phyloP scores from a whole-genome alignment of 2,113 vertebrate species.

The Galbula dea region DNA sequence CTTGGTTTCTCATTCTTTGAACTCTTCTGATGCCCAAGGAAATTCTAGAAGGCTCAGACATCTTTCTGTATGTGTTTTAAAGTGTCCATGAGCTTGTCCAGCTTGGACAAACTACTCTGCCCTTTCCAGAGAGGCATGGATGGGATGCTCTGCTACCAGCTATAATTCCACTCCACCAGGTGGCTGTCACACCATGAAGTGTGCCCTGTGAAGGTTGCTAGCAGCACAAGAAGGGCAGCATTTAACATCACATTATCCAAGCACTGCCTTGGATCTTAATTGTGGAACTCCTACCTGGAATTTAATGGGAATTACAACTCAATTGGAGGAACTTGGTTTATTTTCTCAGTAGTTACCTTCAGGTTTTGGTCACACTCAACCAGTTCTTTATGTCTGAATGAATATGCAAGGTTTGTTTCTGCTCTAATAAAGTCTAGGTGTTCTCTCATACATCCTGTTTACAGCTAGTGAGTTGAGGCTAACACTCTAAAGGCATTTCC shows the following conservation, averaged over 20 bases:
- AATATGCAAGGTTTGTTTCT: not conserved
- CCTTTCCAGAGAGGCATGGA: not conserved
- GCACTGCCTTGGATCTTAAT: not conserved
- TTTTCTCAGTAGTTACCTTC: slow-evolving; percentile 24
- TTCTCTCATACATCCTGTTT: not conserved
- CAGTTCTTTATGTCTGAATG: not conserved
- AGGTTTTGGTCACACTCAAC: not conserved
- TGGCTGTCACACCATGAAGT: slow-evolving; percentile 41
- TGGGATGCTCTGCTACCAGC: not conserved
- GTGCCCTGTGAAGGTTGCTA: not conserved
- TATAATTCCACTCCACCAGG: slow-evolving; percentile 54
- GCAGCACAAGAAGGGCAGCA: not conserved
- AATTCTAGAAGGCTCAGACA: not conserved
- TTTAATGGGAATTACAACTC: not conserved
- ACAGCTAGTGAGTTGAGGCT: not conserved
- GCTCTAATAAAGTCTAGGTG: not conserved
- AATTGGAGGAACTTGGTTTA: not conserved
- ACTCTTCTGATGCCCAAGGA: not conserved
- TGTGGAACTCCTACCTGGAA: not conserved
- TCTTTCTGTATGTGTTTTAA: not conserved
- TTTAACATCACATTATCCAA: not conserved
- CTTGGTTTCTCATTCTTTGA: not conserved
- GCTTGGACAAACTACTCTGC: not conserved
- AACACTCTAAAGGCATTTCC: not conserved
- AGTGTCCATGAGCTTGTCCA: not conserved